phyloP scores from a whole-genome alignment of 2,797 vertebrate species.

The Esox lucius region DNA sequence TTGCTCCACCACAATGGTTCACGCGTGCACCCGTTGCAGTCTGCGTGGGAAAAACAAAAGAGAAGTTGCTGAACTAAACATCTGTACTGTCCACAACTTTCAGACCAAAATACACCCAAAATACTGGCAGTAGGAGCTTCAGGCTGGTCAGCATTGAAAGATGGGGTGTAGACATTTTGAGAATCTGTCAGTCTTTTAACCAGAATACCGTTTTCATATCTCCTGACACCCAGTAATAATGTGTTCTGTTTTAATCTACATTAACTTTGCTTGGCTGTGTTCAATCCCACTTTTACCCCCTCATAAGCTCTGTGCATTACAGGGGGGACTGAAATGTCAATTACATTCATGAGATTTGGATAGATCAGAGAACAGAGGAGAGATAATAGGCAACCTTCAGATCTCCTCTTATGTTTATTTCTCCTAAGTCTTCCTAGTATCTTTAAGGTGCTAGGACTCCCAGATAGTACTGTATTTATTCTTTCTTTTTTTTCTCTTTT shows the following conservation, averaged over 20 bases:
- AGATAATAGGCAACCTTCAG: slow-evolving; percentile 93
- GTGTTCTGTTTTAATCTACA: slow-evolving; percentile 82
- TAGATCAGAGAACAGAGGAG: slow-evolving; percentile 84
- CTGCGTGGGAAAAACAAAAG: neutral
- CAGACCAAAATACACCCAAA: neutral
- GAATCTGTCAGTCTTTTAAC: slow-evolving; percentile 81
- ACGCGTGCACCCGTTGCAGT: slow-evolving; percentile 50
- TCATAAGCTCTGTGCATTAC: slow-evolving; percentile 76
- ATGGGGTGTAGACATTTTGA: slow-evolving; percentile 75
- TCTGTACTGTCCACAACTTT: neutral
- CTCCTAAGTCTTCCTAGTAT: slow-evolving; percentile 25
- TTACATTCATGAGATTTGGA: slow-evolving; percentile 93
- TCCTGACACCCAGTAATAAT: slow-evolving; percentile 86
- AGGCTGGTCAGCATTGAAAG: neutral
- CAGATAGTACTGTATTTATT: slow-evolving; percentile 5
- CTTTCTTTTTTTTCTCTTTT: slow-evolving; percentile 38
- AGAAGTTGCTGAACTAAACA: neutral
- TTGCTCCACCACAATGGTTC: slow-evolving; percentile 87
- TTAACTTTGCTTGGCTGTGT: slow-evolving; percentile 89
- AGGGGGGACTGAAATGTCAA: slow-evolving; percentile 92
- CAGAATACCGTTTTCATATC: slow-evolving; percentile 97
- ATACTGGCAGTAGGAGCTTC: neutral
- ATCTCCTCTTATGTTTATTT: slow-evolving; percentile 80
- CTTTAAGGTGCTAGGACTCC: neutral
- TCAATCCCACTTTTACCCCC: slow-evolving; percentile 70